Evolutionary conservation across 2,113 vertebrate species (phyloP).

Genomic region (Forbesichthys agassizii): DNA sequence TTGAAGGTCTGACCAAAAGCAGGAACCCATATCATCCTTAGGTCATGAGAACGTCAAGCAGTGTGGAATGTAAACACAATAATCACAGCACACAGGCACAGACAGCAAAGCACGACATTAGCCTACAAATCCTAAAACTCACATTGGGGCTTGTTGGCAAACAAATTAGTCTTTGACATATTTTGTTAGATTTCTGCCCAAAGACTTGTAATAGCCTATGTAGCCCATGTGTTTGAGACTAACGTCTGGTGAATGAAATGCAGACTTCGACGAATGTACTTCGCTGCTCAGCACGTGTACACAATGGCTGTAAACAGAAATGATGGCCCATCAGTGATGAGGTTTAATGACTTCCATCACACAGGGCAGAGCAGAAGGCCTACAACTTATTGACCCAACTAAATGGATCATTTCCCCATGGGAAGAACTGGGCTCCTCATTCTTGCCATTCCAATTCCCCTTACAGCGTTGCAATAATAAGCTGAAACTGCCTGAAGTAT

Average conservation of each 20-base stretch:
- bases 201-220: background rate
- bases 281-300: background rate
- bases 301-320: slow-evolving; percentile 1
- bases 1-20: background rate
- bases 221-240: background rate
- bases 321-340: slow-evolving; percentile 8
- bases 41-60: background rate
- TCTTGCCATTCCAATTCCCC: slow-evolving; percentile 36
- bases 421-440: slow-evolving; percentile 44
- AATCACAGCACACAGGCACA: background rate
- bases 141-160: slow-evolving; percentile 17
- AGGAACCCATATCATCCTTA: background rate
- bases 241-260: background rate
- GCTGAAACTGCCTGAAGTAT: slow-evolving; percentile 11
- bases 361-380: slow-evolving; percentile 20
- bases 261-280: background rate
- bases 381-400: slow-evolving; percentile 56
- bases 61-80: slow-evolving; percentile 5
- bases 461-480: slow-evolving; percentile 32
- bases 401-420: slow-evolving; percentile 55
- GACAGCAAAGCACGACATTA: background rate
- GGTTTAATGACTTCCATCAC: slow-evolving; percentile 36
- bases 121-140: no score
- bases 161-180: slow-evolving; percentile 20
- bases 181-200: background rate